Conservation (phyloP, 2,797 vertebrate genomes). For the Hylomyscus alleni region DNA sequence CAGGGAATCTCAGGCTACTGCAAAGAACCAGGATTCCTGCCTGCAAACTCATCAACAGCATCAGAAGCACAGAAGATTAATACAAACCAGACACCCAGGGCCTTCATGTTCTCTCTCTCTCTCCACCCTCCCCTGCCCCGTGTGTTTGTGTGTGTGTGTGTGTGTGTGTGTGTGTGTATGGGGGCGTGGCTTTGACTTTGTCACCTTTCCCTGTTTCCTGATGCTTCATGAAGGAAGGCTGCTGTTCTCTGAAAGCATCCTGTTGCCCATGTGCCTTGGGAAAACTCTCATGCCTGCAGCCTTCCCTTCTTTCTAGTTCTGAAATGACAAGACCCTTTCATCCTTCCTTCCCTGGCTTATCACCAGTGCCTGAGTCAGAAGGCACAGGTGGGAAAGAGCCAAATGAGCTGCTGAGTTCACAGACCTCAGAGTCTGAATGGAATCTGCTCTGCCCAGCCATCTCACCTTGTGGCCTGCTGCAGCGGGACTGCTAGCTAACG, state of each 20-base stretch:
- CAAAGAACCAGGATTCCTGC: fast-evolving
- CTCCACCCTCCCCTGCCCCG: too few relatives aligned
- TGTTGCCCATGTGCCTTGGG: background rate
- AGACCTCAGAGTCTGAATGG: background rate
- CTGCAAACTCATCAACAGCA: fast-evolving
- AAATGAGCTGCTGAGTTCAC: background rate
- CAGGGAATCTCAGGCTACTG: background rate
- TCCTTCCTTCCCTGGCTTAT: too few relatives aligned
- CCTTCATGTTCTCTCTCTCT: too few relatives aligned
- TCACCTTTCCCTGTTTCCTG: background rate
- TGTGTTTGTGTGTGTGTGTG: background rate
- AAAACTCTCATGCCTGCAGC: fast-evolving
- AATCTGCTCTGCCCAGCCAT: fast-evolving
- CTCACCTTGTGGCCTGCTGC: background rate
- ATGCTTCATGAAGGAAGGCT: fast-evolving
- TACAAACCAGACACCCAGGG: fast-evolving
- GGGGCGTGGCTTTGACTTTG: fast-evolving
- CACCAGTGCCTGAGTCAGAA: background rate
- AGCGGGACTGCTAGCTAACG: conserved; percentile 75
- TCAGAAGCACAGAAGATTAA: fast-evolving
- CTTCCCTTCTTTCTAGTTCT: background rate
- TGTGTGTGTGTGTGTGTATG: too few relatives aligned
- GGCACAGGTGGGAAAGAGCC: background rate
- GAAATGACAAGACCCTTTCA: too few relatives aligned
- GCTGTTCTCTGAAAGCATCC: background rate